Evolutionary conservation across 2,797 vertebrate genomes (phyloP), one percentile per base, ranked within the genome.

Genomic region (Emydoidea blandingii): DNA sequence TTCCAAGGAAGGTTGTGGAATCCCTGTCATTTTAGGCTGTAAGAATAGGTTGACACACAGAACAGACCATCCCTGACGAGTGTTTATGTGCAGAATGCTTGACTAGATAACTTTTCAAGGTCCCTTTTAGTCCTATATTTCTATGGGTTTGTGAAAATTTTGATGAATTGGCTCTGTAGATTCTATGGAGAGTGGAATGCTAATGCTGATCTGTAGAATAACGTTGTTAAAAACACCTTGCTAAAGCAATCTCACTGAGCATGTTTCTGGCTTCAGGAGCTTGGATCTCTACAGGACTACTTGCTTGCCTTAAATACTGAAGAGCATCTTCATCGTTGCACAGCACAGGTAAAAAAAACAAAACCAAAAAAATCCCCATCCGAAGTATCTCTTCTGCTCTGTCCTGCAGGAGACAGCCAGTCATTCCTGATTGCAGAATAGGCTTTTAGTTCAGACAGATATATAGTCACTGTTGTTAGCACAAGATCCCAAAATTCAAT

Each of bases 271-370:
- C 83, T 79, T 2, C 98, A 99, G 99, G 98, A 99, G 83, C 99
- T 99, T 80, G 99, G 99, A 84, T 96, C 99, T 97, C 98, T 99
- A 72, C 99, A 99, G 98, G 99, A 99, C 79, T 99, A 99, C 98
- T 98, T 99, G 97, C 98, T 99, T 93, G 99, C 99, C 97, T 99
- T 99, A 98, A 99, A 99, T 92, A 99, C 99, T 1, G 99, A 99
- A 49, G 99, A 99, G 97, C 99, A 99, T 98, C 99, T 99, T 94
- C 98, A 99, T 94, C 98, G 98, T 95, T 99, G 98, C 97, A 99
- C 99, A 12, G 98, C 99, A 52, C 99, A 99, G 99, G 99, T 99
- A 99, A 98, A 94, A 29, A 29, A 37, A 5, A 19, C 3, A 37
- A 4, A 0, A 56, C 74, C 52, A 37, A 3, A 62, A 62, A 29